Conservation (phyloP, 2,888 invertebrate genomes). For the Aphodius granarius region DNA sequence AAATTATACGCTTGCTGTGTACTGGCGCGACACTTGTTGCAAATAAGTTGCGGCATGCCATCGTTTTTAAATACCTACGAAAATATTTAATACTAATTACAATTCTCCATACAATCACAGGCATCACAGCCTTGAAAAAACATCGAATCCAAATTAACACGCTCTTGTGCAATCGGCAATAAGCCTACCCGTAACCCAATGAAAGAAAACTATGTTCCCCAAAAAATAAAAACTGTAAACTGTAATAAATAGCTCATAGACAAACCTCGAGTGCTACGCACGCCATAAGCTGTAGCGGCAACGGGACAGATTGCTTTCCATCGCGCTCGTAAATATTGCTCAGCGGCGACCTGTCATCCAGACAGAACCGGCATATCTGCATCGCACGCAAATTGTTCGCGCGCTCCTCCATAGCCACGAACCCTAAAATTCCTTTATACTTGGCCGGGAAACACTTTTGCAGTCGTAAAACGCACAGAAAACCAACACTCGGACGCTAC, state of each 20-base stretch:
- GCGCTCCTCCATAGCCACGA: slow-evolving; percentile 61
- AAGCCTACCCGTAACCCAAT: too few relatives aligned
- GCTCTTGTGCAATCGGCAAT: too few relatives aligned
- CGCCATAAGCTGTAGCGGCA: slow-evolving; percentile 76
- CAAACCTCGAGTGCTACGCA: slow-evolving; percentile 76
- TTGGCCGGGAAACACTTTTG: slow-evolving; percentile 22
- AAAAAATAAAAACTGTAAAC: not conserved
- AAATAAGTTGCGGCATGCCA: slow-evolving; percentile 75
- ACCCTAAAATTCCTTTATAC: slow-evolving; percentile 7
- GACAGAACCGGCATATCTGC: slow-evolving; percentile 76
- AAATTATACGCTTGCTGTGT: slow-evolving; percentile 73
- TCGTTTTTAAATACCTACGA: slow-evolving; percentile 65
- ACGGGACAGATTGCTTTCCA: slow-evolving; percentile 64
- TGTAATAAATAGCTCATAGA: slow-evolving; percentile 30
- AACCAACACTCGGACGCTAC: slow-evolving; percentile 40
- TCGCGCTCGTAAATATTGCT: slow-evolving; percentile 68
- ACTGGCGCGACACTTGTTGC: slow-evolving; percentile 67
- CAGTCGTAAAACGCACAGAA: slow-evolving; percentile 20
- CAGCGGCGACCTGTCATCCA: slow-evolving; percentile 65
- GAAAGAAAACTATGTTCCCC: slow-evolving; percentile 6
- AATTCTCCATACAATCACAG: too few relatives aligned
- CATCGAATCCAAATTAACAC: too few relatives aligned
- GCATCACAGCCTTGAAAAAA: too few relatives aligned
- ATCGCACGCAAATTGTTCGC: slow-evolving; percentile 62
- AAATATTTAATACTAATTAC: slow-evolving; percentile 18